These are phyloP conservation scores for Rostratula benghalensis DNA, from an alignment of 2,113 vertebrate species.

Conservation along the genomic window DNA sequence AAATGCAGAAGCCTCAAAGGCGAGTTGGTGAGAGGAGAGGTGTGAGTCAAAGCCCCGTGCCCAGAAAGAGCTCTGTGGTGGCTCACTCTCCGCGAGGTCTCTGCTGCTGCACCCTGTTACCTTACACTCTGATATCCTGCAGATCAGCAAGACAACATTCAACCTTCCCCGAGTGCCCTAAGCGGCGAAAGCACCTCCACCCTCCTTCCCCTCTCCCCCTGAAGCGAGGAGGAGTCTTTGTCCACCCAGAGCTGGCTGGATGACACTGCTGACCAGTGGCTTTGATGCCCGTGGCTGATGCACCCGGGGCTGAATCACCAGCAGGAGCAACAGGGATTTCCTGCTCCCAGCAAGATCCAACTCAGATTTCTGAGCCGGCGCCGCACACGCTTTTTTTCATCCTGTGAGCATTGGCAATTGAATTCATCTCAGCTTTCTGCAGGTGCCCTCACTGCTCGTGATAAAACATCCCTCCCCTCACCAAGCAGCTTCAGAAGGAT, in stretches of 20 bases:
- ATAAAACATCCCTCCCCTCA: neutral
- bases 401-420: neutral
- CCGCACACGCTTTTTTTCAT: neutral
- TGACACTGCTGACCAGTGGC: neutral
- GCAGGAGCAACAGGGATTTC: neutral
- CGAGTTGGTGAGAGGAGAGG: neutral
- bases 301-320: neutral
- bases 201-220: neutral
- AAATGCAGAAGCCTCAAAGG: neutral
- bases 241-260: neutral
- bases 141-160: neutral
- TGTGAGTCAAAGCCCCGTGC: neutral
- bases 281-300: neutral
- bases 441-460: neutral
- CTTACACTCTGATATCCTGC: neutral
- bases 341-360: neutral
- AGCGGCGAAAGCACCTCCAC: neutral
- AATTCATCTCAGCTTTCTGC: neutral
- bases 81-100: neutral
- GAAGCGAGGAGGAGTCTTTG: neutral
- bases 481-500: neutral
- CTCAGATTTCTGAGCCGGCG: neutral
- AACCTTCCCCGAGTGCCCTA: fast-evolving
- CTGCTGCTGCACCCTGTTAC: neutral
- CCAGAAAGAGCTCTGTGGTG: neutral